phyloP scores from a whole-genome alignment of 2,888 invertebrate genomes.

The Globia sparganii region DNA sequence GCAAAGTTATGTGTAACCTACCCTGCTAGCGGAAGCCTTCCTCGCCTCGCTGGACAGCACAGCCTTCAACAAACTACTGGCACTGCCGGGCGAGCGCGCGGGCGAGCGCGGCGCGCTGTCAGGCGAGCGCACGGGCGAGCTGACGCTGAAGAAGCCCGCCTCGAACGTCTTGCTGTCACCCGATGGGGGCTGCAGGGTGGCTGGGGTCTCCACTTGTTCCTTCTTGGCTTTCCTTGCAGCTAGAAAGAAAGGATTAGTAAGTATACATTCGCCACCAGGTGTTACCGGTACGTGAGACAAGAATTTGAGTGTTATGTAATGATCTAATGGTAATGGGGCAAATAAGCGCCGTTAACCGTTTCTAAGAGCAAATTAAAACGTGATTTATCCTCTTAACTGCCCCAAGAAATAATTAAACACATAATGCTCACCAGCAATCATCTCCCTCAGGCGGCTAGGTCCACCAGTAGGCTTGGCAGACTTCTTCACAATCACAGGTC shows the following conservation, averaged over 20 bases:
- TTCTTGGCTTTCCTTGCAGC: constrained; percentile 84
- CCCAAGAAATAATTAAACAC: neutral
- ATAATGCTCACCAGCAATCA: constrained; percentile 82
- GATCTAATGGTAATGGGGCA: too few relatives aligned
- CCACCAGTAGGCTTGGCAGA: constrained; percentile 61
- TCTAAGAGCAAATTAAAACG: neutral
- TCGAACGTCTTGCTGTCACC: constrained; percentile 81
- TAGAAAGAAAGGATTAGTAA: constrained; percentile 48
- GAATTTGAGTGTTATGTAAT: neutral
- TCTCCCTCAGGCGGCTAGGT: constrained; percentile 78
- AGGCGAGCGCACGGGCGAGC: constrained; percentile 80
- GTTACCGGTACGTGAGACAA: neutral
- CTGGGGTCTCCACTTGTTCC: constrained; percentile 61
- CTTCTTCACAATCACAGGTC: constrained; percentile 64
- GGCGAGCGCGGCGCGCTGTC: neutral
- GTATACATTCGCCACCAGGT: neutral
- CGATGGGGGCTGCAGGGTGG: constrained; percentile 1
- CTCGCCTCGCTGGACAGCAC: constrained; percentile 85
- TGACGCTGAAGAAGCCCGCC: constrained; percentile 85
- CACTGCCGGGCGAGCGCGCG: constrained; percentile 56
- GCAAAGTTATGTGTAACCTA: constrained; percentile 50
- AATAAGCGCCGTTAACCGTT: neutral
- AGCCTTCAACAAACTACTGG: constrained; percentile 74
- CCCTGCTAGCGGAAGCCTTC: constrained; percentile 81
- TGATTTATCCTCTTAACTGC: neutral